These are phyloP conservation scores for Anomalospiza imberbis DNA, from an alignment of 2,797 vertebrate genomes.

Conservation along the genomic window DNA sequence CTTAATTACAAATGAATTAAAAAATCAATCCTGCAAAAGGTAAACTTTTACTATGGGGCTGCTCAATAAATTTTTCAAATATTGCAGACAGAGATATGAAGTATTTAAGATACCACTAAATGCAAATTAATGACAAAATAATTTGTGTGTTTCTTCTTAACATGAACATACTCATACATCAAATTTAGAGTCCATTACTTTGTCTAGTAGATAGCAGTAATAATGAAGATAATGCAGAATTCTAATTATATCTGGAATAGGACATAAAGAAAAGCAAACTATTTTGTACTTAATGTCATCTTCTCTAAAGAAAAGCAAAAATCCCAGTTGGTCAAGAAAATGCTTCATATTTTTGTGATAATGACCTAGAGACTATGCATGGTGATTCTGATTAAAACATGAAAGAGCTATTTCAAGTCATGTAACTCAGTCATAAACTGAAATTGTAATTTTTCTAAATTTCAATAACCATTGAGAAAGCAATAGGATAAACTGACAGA, in stretches of 20 bases:
- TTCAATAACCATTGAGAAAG: neutral
- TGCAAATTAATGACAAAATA: conserved; percentile 20
- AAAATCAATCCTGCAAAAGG: conserved; percentile 42
- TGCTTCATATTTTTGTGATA: neutral
- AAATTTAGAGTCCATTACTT: conserved; percentile 7
- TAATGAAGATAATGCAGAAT: neutral
- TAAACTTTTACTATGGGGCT: conserved; percentile 20
- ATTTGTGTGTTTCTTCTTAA: neutral
- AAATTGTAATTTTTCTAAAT: neutral
- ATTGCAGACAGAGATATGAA: neutral
- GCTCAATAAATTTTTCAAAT: conserved; percentile 29
- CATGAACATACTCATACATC: neutral
- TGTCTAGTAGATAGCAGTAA: neutral
- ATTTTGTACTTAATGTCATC: neutral
- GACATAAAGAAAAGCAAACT: neutral
- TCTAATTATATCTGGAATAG: neutral
- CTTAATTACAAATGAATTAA: conserved; percentile 50
- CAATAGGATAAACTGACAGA: neutral
- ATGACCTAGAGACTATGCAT: neutral
- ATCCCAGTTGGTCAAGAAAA: neutral
- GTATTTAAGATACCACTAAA: conserved; percentile 20
- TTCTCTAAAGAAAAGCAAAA: neutral
- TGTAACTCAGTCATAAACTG: neutral
- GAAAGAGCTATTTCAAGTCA: neutral
- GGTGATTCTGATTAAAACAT: neutral